Evolutionary conservation across 2,113 vertebrate species (phyloP), one percentile per base, ranked within the genome.

Genomic region (Phalacrocorax aristotelis): DNA sequence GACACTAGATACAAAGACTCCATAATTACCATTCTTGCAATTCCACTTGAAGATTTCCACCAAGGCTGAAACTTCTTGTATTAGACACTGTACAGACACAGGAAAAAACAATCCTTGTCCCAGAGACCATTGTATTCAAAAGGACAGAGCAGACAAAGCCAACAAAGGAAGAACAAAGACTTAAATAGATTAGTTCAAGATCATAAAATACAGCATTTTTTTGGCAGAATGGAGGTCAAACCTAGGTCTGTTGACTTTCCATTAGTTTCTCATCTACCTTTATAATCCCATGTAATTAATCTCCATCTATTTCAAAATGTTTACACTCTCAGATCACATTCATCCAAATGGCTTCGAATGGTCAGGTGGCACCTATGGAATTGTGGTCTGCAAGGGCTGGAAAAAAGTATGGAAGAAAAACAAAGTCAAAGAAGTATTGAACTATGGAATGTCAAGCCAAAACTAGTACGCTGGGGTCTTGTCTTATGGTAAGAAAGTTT

Each of bases 11-110:
- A 94, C 94, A 94, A 97, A 97, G 96, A 92, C 84, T 90, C 94
- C 66, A 91, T 97, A 97, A 96, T 97, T 97, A 97, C 95, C 91
- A 68, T 91, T 94, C 93, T 66, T 91, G 26, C 78, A 52, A 83
- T 96, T 95, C 71, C 71, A 78, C 89, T 85, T 88, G 79, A 94
- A 89, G 65, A 80, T 83, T 95, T 94, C 75, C 66, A 86, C 93
- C 82, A 95, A 93, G 66, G 75, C 66, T 91, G 66, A 84, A 95
- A 69, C 8, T 60, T 40, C 77, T 76, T 87, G 87, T 85, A 42
- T 78, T 76, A 89, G 77, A 57, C 30, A n/a, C 29, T 7, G 2
- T 40, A 48, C 42, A 90, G 87, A 83, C 78, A 86, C 14, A 68
- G n/a, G 17, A 10, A 42, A 71, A 81, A 89, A 82, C 30, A 78